Evolutionary conservation across 2,797 vertebrate species (phyloP), one percentile per base, ranked within the genome.

Genomic region (Microcaecilia unicolor): DNA sequence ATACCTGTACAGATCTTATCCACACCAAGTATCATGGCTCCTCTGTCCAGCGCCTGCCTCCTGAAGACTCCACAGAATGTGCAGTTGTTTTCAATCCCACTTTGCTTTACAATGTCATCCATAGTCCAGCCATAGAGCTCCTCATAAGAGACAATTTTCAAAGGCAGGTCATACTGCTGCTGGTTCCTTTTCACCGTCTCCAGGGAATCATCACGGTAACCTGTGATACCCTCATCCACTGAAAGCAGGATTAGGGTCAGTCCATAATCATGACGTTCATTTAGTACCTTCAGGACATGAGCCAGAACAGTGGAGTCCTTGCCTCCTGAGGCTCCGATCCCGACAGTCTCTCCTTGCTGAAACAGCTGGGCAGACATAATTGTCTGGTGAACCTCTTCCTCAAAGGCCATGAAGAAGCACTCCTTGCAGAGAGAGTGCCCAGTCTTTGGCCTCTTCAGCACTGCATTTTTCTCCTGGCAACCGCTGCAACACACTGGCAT

Each of bases 291-390:
- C 62, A 93, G 68, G 11, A 93, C 61, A n/a, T 93, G 87, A 1
- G 87, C 88, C 4, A 93, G 78, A 30, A 91, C 89, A 0, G 90
- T 86, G n/a, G 91, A 96, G 67, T 93, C 91, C 38, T 94, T 92
- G 13, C 90, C 87, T 1, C 90, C 91, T 0, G 85, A 92, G 2
- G 89, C 88, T 1, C 84, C 91, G 3, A 92, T 81, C 2, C 81
- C 91, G 5, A 92, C 85, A 0, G 51, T 73, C 21, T 90, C 84
- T 1, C 87, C 83, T 0, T 47, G 41, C n/a, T 53, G 76, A 32
- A 93, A 90, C 89, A n/a, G n/a, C n/a, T n/a, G n/a, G n/a, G n/a
- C n/a, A n/a, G n/a, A n/a, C n/a, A n/a, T n/a, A n/a, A n/a, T n/a
- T n/a, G n/a, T n/a, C n/a, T n/a, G n/a, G n/a, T n/a, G n/a, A n/a